phyloP scores from a whole-genome alignment of 1,140 invertebrate genomes.

The Antheraea mylitta region DNA sequence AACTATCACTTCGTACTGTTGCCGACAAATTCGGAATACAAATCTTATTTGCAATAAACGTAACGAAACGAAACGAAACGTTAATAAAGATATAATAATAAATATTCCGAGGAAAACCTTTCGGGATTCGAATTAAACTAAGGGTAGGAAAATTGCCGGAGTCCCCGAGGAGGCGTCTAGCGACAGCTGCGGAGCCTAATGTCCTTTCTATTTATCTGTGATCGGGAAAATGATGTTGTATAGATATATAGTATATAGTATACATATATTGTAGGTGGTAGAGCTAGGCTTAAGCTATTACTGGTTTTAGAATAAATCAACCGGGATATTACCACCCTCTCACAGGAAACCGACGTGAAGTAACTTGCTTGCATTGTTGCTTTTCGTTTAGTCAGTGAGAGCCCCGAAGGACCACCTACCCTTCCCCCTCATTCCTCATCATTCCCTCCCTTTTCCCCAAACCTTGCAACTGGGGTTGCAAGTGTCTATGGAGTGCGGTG shows the following conservation, averaged over 20 bases:
- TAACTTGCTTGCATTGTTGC: no score
- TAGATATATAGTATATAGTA: conserved; percentile 43
- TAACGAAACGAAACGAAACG: conserved; percentile 52
- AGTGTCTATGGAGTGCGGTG: no score
- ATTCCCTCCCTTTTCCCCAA: no score
- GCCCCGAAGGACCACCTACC: no score
- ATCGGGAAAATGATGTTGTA: conserved; percentile 50
- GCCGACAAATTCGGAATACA: conserved; percentile 27
- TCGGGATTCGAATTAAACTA: conserved; percentile 69
- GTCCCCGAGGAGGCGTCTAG: conserved; percentile 61
- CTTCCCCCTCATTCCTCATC: no score
- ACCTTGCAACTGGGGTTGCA: no score
- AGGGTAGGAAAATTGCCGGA: conserved; percentile 73
- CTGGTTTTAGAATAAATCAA: no score
- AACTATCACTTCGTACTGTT: conserved; percentile 38
- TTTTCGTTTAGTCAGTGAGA: no score
- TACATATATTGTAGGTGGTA: no score
- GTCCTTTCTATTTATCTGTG: conserved; percentile 70
- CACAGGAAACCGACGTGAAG: no score
- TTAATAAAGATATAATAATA: conserved; percentile 78
- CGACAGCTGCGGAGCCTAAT: conserved; percentile 72
- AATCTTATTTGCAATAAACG: conserved; percentile 63
- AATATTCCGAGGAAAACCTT: conserved; percentile 68
- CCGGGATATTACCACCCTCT: no score
- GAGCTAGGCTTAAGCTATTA: no score